Evolutionary conservation across 2,888 invertebrate species (phyloP).

Genomic region (Drosophila picticornis): DNA sequence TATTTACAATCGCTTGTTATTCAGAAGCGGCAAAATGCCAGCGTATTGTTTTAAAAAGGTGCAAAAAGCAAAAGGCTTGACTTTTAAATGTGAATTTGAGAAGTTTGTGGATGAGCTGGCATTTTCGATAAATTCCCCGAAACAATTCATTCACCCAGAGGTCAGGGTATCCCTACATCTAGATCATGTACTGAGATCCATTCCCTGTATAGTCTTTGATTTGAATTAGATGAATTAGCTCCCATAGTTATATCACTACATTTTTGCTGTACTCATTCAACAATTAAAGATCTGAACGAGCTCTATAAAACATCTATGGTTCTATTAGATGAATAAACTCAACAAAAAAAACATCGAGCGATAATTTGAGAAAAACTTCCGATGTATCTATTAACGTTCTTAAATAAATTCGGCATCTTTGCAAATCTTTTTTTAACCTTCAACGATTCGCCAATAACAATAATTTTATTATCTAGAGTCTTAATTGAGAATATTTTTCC

Average conservation of each 20-base stretch:
- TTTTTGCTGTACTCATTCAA: background rate
- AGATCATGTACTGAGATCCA: background rate
- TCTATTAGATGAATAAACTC: background rate
- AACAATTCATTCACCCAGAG: background rate
- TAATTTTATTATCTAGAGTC: background rate
- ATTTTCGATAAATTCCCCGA: background rate
- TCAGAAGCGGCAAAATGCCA: conserved; percentile 22
- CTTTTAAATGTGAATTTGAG: conserved; percentile 20
- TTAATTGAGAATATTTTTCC: background rate
- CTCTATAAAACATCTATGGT: background rate
- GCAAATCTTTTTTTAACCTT: background rate
- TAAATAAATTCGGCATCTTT: background rate
- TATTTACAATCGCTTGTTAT: conserved; percentile 41
- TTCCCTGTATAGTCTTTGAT: background rate
- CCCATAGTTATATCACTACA: background rate
- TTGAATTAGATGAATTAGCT: background rate
- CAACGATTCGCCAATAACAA: background rate
- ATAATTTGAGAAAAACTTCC: too few relatives aligned
- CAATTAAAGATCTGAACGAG: background rate
- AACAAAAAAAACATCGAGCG: too few relatives aligned
- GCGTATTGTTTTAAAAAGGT: conserved; percentile 37
- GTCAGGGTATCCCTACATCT: background rate
- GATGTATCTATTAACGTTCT: background rate
- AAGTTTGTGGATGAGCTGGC: background rate
- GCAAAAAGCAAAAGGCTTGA: conserved; percentile 22